A percentile compares a stretch with the other conserved stretches of the same genome.
These are phyloP conservation scores for Zele albiditarsus DNA, from an alignment of 2,888 invertebrate species.

Conservation along the genomic window DNA sequence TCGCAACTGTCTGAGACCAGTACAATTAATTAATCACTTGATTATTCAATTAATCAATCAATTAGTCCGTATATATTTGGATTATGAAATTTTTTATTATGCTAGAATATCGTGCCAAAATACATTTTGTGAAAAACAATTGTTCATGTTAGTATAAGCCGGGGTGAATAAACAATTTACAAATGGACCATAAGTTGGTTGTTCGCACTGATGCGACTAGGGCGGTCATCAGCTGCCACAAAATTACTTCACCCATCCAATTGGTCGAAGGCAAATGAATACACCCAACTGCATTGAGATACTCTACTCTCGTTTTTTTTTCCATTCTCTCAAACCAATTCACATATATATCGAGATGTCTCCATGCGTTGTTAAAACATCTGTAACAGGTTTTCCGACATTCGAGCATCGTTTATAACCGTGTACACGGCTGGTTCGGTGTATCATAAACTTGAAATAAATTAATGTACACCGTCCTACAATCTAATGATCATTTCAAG, in stretches of 20 bases:
- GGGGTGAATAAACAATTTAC: not conserved
- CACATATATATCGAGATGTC: slow-evolving; percentile 44
- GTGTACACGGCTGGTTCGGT: slow-evolving; percentile 39
- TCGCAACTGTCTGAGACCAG: too few relatives aligned
- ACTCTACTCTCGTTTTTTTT: not conserved
- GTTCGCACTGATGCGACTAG: not conserved
- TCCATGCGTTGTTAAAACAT: slow-evolving; percentile 53
- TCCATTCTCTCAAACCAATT: not conserved
- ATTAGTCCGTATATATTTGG: too few relatives aligned
- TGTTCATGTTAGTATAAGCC: not conserved
- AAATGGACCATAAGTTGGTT: not conserved
- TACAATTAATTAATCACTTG: too few relatives aligned
- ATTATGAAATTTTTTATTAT: too few relatives aligned
- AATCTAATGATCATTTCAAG: slow-evolving; percentile 61
- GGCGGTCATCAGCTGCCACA: not conserved
- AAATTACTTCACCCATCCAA: not conserved
- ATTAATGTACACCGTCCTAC: slow-evolving; percentile 50
- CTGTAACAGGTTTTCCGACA: slow-evolving; percentile 54
- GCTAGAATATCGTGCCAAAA: too few relatives aligned
- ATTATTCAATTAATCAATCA: too few relatives aligned
- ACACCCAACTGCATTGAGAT: not conserved
- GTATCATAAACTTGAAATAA: slow-evolving; percentile 44
- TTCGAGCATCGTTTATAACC: slow-evolving; percentile 64
- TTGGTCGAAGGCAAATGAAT: not conserved
- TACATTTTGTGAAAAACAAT: too few relatives aligned